Evolutionary conservation across 2,797 vertebrate genomes (phyloP), one percentile per base, ranked within the genome.

Genomic region (Ceyx erithaca): DNA sequence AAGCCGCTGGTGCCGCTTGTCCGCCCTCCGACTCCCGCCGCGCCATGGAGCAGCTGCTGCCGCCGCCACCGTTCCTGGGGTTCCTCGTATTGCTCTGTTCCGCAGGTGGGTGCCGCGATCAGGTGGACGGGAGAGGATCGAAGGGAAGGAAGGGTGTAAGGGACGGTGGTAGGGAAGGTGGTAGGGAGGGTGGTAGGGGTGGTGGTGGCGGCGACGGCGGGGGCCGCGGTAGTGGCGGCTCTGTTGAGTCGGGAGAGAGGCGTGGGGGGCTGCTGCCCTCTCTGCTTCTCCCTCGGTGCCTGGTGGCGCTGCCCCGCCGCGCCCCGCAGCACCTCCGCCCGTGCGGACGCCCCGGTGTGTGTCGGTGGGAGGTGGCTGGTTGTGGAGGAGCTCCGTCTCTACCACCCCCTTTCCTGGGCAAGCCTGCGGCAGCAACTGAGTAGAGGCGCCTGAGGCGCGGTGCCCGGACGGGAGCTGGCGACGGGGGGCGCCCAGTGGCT

Each of bases 71-170:
- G n/a, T 9, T 80, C 77, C 30, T 20, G 55, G n/a, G 30, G 57
- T 35, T 45, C 33, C 8, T 95, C 7, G 78, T 59, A 57, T 64
- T 93, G 79, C 81, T 90, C 9, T 62, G 85, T 63, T 55, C 13
- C 22, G 80, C 93, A 83, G 90, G 89, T 87, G 92, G 67, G 85
- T 33, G 35, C 51, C 20, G 63, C 45, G 41, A 37, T 40, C 93
- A 83, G 90, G 89, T 89, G 92, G 67, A 81, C 37, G 31, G 37
- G 14, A 57, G 20, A 20, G 45, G 31, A 30, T 21, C 14, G 30
- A 5, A 30, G 35, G n/a, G 62, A 9, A 35, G 13, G 66, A n/a
- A 31, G 51, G 54, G 37, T 22, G 21, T 6, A 10, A 12, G 54
- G 3, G 52, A 11, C 41, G 58, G 63, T 6, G 48, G 49, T 14